Evolutionary conservation across 2,888 invertebrate genomes (phyloP).

Genomic region (Syrphus vitripennis): DNA sequence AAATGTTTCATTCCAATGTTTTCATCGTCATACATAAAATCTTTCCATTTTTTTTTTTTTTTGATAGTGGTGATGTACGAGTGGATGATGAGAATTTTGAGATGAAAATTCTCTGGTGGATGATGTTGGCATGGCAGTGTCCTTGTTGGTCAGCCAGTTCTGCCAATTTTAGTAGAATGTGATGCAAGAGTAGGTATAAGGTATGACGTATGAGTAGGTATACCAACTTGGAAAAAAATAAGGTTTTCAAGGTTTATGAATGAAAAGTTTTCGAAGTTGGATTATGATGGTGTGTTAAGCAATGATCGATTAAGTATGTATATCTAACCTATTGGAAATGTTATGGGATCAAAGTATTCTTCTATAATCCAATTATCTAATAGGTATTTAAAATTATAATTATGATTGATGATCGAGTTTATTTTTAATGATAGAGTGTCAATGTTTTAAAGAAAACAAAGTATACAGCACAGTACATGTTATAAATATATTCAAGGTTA

Average conservation of each 20-base stretch:
- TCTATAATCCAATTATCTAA: no score
- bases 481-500: no score
- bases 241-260: neutral
- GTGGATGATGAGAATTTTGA: neutral
- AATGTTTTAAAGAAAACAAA: no score
- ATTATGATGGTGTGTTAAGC: neutral
- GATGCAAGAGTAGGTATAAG: neutral
- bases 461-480: no score
- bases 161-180: constrained; percentile 8
- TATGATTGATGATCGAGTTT: no score
- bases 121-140: constrained; percentile 23
- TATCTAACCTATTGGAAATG: neutral
- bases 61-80: neutral
- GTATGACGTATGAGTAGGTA: neutral
- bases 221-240: neutral
- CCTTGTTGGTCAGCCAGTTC: constrained; percentile 18
- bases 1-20: constrained; percentile 17
- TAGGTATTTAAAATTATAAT: no score
- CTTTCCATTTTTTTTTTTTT: neutral
- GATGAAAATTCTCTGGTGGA: neutral
- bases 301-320: neutral
- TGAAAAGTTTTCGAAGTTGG: neutral
- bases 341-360: neutral
- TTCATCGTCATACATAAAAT: neutral
- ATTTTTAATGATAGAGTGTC: no score